Evolutionary conservation across 2,113 vertebrate species (phyloP).

Genomic region (Tenrec ecaudatus): DNA sequence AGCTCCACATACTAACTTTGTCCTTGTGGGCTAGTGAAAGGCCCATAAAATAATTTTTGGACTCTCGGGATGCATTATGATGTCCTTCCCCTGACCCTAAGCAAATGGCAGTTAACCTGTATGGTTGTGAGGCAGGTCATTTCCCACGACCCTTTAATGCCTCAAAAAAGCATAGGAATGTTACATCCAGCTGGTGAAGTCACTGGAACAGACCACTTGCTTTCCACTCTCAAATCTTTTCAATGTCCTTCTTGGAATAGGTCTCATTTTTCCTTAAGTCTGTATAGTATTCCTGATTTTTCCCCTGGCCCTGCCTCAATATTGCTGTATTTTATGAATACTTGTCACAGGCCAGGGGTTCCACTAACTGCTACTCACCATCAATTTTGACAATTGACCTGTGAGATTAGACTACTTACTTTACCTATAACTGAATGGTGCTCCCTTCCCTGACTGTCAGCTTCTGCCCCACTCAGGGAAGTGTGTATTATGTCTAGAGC

Average conservation of each 20-base stretch:
- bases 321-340: neutral
- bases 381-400: neutral
- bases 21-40: no score
- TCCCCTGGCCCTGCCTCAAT: neutral
- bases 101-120: no score
- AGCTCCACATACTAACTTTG: no score
- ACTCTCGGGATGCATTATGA: no score
- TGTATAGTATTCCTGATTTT: neutral
- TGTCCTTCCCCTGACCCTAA: no score
- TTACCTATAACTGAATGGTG: neutral
- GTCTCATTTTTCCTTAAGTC: neutral
- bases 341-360: neutral
- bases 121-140: no score
- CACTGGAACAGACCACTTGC: no score
- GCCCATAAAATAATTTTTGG: no score
- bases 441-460: neutral
- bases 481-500: neutral
- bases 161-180: no score
- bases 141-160: no score
- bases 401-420: neutral
- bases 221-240: no score
- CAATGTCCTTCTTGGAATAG: neutral
- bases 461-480: neutral
- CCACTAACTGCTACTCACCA: neutral
- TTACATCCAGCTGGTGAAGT: no score